Evolutionary conservation across 2,888 invertebrate species (phyloP).

Genomic region (Thecophora atra): DNA sequence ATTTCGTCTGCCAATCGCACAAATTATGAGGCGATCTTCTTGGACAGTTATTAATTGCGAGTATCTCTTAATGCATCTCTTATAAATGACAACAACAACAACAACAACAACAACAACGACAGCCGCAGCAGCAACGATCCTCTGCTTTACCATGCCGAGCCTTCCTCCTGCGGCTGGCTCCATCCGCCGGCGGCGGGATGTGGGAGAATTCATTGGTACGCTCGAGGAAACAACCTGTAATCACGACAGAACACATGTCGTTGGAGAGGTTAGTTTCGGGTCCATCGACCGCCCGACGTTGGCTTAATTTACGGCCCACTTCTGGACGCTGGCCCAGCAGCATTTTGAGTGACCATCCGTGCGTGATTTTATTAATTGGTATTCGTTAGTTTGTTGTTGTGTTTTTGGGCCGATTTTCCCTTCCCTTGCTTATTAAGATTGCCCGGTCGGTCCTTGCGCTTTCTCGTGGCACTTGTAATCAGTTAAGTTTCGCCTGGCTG

Average conservation of each 20-base stretch:
- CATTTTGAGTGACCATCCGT: not conserved
- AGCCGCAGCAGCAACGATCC: not conserved
- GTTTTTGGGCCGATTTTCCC: not conserved
- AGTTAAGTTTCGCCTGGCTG: not conserved
- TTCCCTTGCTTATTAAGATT: not conserved
- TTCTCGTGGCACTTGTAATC: conserved; percentile 17
- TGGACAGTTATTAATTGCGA: conserved; percentile 37
- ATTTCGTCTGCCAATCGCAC: conserved; percentile 28
- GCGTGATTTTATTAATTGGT: conserved; percentile 32
- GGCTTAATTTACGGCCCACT: conserved; percentile 13
- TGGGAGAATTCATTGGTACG: conserved; percentile 26
- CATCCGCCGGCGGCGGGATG: not conserved
- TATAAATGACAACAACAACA: conserved; percentile 27
- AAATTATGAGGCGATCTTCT: conserved; percentile 34
- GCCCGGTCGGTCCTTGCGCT: no score
- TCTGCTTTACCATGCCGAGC: not conserved
- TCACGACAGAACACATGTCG: conserved; percentile 27
- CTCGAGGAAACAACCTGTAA: conserved; percentile 36
- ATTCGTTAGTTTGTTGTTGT: conserved; percentile 3
- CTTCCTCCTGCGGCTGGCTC: not conserved
- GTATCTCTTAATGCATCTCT: conserved; percentile 34
- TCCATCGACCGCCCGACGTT: not conserved
- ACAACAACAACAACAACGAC: not conserved
- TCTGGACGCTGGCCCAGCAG: not conserved
- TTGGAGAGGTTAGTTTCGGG: conserved; percentile 7